phyloP scores from a whole-genome alignment of 2,113 vertebrate genomes.

The Lasiurus borealis region DNA sequence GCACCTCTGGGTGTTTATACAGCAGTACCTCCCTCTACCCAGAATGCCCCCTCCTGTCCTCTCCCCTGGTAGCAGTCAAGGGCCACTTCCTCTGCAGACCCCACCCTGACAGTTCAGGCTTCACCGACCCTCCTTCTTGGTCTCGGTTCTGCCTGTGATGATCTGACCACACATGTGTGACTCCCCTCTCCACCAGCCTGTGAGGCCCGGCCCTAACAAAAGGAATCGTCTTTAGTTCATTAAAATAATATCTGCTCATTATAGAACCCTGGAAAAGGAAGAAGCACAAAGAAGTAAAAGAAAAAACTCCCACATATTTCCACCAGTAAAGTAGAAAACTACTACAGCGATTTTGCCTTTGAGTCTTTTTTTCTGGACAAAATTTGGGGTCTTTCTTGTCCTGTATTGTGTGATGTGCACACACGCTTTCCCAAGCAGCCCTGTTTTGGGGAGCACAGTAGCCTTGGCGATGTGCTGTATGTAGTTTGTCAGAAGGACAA shows the following conservation, averaged over 20 bases:
- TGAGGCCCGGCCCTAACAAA: neutral
- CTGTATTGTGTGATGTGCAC: neutral
- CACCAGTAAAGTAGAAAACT: neutral
- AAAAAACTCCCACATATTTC: neutral
- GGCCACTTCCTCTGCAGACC: neutral
- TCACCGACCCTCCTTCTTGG: neutral
- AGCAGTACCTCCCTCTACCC: neutral
- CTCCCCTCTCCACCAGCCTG: neutral
- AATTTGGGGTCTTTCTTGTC: neutral
- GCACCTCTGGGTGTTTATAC: neutral
- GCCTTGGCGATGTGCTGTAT: neutral
- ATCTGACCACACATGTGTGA: neutral
- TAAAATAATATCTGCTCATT: neutral
- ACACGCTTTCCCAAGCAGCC: neutral
- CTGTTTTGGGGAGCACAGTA: constrained; percentile 20
- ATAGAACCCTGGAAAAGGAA: neutral
- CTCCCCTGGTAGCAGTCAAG: fast-evolving
- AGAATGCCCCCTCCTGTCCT: neutral
- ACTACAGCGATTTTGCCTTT: neutral
- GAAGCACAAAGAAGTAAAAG: neutral
- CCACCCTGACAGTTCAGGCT: neutral
- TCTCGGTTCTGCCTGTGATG: neutral
- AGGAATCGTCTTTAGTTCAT: neutral
- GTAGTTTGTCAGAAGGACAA: neutral
- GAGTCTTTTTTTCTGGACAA: neutral